A percentile compares a stretch with the other conserved stretches of the same genome.
These are phyloP conservation scores for Apogon talboti DNA, from an alignment of 2,797 vertebrate species.

Conservation along the genomic window DNA sequence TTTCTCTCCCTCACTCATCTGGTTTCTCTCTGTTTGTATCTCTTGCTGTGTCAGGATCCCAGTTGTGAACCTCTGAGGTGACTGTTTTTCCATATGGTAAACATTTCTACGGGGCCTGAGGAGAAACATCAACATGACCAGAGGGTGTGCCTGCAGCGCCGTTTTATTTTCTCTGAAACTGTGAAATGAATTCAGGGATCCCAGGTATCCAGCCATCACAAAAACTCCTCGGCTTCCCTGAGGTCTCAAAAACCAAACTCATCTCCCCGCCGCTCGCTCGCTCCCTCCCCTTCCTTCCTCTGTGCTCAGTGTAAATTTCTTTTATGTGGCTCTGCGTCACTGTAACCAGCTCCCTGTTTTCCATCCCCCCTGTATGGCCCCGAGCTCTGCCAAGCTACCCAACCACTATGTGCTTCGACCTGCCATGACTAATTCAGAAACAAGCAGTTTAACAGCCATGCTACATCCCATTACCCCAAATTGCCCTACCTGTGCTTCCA, in stretches of 20 bases:
- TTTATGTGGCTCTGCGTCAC: constrained; percentile 63
- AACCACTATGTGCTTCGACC: constrained; percentile 44
- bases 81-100: constrained; percentile 75
- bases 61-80: constrained; percentile 87
- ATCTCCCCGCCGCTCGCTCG: constrained; percentile 40
- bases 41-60: constrained; percentile 83
- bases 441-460: constrained; percentile 69
- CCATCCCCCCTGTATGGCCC: constrained; percentile 49
- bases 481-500: constrained; percentile 67
- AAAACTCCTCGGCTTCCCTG: constrained; percentile 61
- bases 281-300: constrained; percentile 20
- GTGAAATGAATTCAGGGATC: constrained; percentile 80
- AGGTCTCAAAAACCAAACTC: constrained; percentile 61
- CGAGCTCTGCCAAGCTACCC: constrained; percentile 54
- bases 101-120: constrained; percentile 73
- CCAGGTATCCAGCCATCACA: constrained; percentile 75
- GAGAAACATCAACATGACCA: constrained; percentile 66
- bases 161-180: constrained; percentile 77
- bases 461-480: constrained; percentile 56
- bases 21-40: constrained; percentile 47
- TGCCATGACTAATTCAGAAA: constrained; percentile 74
- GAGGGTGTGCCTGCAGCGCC: constrained; percentile 61
- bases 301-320: constrained; percentile 56
- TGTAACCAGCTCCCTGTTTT: constrained; percentile 65
- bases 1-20: constrained; percentile 43